A percentile compares a stretch with the other conserved stretches of the same genome.
Evolutionary conservation across 2,888 invertebrate species (phyloP).

Genomic region (Malthinus seriepunctatus): DNA sequence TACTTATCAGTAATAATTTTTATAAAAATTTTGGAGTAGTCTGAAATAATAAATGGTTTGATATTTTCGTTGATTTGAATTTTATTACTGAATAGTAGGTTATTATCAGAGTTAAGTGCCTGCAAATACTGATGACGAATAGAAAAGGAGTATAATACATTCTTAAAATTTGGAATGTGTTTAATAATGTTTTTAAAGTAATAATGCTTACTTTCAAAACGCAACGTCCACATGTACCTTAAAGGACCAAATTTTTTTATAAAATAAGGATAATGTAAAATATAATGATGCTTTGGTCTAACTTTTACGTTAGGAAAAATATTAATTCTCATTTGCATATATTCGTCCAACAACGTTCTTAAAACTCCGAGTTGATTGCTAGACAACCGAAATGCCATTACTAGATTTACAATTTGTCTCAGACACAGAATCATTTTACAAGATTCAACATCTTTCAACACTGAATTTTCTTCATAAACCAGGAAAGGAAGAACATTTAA

Average conservation of each 20-base stretch:
- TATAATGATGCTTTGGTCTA: conserved; percentile 26
- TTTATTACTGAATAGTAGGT: conserved; percentile 9
- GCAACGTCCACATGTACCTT: conserved; percentile 21
- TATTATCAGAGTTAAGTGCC: conserved; percentile 1
- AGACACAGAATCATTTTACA: neutral
- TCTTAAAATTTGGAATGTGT: too few relatives aligned
- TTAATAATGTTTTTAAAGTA: conserved; percentile 25
- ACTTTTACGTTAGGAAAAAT: neutral
- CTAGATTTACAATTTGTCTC: neutral
- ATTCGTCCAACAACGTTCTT: neutral
- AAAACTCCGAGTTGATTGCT: neutral
- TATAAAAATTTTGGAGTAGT: neutral
- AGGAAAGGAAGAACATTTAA: neutral
- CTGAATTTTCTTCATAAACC: neutral
- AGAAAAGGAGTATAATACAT: conserved; percentile 10
- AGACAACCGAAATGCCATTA: neutral
- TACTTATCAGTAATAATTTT: neutral
- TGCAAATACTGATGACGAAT: conserved; percentile 21
- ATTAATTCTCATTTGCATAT: neutral
- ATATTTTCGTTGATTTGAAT: conserved; percentile 5
- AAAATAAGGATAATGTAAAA: conserved; percentile 22
- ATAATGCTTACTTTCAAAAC: conserved; percentile 27
- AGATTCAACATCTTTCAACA: neutral
- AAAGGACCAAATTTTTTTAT: conserved; percentile 25
- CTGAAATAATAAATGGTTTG: neutral